These are phyloP conservation scores for Picathartes gymnocephalus DNA, from an alignment of 2,113 vertebrate genomes.

Conservation along the genomic window DNA sequence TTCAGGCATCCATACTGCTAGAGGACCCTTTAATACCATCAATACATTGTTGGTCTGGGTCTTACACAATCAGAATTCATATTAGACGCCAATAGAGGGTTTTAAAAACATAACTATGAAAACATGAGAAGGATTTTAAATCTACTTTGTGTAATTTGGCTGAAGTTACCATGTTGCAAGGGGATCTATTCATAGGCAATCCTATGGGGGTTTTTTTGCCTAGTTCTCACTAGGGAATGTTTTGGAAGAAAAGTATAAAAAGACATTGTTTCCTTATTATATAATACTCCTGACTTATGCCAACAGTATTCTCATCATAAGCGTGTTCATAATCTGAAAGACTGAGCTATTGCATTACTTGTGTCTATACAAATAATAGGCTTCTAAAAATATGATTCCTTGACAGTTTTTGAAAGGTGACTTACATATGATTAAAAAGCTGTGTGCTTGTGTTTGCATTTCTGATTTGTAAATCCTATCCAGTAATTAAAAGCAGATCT, in stretches of 20 bases:
- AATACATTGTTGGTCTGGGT: not conserved
- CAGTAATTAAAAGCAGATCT: slow-evolving; percentile 62
- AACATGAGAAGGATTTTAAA: slow-evolving; percentile 47
- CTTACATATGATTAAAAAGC: slow-evolving; percentile 7
- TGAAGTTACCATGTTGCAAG: slow-evolving; percentile 47
- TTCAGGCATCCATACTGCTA: not conserved
- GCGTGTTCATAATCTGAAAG: slow-evolving; percentile 40
- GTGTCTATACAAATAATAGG: slow-evolving; percentile 2
- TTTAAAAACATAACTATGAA: slow-evolving; percentile 46
- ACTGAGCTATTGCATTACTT: slow-evolving; percentile 53
- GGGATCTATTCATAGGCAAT: slow-evolving; percentile 63
- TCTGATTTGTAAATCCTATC: slow-evolving; percentile 22
- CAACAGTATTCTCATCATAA: slow-evolving; percentile 44
- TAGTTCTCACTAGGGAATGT: slow-evolving; percentile 57
- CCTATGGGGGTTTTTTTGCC: slow-evolving; percentile 13
- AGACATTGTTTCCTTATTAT: slow-evolving; percentile 69
- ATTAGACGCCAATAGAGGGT: slow-evolving; percentile 26
- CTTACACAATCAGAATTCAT: not conserved
- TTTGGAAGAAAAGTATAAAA: slow-evolving; percentile 62
- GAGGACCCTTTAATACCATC: not conserved
- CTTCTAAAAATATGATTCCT: slow-evolving; percentile 63
- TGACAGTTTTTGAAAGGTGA: slow-evolving; percentile 61
- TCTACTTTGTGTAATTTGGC: slow-evolving; percentile 43
- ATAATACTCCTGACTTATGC: slow-evolving; percentile 46
- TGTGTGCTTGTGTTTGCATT: slow-evolving; percentile 11